phyloP scores from a whole-genome alignment of 2,113 vertebrate genomes.

The Megaceryle torquata region DNA sequence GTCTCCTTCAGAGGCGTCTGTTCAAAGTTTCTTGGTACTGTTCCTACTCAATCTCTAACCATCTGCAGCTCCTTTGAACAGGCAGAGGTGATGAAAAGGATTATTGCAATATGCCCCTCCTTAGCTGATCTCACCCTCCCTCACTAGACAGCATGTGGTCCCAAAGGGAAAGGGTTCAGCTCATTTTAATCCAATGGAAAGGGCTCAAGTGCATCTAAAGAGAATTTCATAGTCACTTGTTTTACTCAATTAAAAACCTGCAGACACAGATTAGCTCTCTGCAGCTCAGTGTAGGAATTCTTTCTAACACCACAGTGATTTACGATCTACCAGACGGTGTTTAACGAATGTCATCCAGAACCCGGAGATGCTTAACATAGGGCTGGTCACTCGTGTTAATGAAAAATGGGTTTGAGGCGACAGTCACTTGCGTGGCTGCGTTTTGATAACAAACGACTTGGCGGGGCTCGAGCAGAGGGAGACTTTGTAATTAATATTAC shows the following conservation, averaged over 20 bases:
- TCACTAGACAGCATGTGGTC: background rate
- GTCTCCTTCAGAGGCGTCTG: background rate
- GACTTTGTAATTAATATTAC: constrained; percentile 57
- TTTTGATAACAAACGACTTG: constrained; percentile 50
- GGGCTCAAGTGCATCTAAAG: constrained; percentile 9
- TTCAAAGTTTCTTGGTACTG: background rate
- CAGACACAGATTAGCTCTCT: constrained; percentile 60
- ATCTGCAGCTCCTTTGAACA: background rate
- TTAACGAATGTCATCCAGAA: constrained; percentile 47
- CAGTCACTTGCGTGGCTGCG: constrained; percentile 9
- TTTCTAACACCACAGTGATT: constrained; percentile 51
- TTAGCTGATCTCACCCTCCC: background rate
- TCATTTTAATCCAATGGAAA: constrained; percentile 19
- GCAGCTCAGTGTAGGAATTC: constrained; percentile 7
- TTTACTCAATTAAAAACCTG: constrained; percentile 71
- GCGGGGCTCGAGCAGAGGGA: background rate
- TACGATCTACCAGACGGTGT: constrained; percentile 45
- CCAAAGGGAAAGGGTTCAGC: background rate
- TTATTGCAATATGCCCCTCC: background rate
- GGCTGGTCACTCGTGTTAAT: constrained; percentile 48
- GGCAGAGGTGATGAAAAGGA: background rate
- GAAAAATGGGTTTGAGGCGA: constrained; percentile 54
- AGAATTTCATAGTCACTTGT: constrained; percentile 29
- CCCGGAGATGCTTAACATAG: constrained; percentile 29
- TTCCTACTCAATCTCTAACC: background rate